Evolutionary conservation across 2,797 vertebrate genomes (phyloP).

Genomic region (Saxicola maurus): DNA sequence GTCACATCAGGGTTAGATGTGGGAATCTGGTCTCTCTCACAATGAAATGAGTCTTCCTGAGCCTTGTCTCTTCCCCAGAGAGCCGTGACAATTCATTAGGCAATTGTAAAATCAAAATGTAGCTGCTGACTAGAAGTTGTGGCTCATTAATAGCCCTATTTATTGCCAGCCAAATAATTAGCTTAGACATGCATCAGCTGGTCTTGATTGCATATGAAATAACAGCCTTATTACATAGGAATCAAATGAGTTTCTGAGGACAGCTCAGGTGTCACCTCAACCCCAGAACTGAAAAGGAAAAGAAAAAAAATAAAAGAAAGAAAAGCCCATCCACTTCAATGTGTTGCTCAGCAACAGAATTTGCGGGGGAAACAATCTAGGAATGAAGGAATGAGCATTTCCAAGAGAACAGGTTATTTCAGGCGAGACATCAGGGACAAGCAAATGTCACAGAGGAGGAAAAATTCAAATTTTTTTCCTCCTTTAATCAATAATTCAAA

Average conservation of each 20-base stretch:
- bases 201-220: conserved; percentile 55
- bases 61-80: neutral
- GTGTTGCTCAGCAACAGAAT: conserved; percentile 67
- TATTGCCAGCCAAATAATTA: conserved; percentile 51
- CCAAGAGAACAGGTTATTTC: conserved; percentile 65
- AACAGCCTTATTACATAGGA: conserved; percentile 61
- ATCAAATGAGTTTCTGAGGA: conserved; percentile 47
- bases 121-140: neutral
- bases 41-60: neutral
- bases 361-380: conserved; percentile 45
- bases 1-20: neutral
- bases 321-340: neutral
- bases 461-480: neutral
- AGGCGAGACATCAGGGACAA: conserved; percentile 39
- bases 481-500: conserved; percentile 61
- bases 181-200: conserved; percentile 41
- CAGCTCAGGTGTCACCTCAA: conserved; percentile 59
- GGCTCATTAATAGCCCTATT: conserved; percentile 26
- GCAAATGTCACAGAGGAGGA: conserved; percentile 44
- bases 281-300: conserved; percentile 11
- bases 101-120: conserved; percentile 37
- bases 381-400: conserved; percentile 57
- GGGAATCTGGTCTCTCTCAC: neutral
- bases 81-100: neutral
- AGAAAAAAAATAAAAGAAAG: neutral